Base-by-base conservation (phyloP, 2,797 vertebrate species). In the Helarctos malayanus region DNA sequence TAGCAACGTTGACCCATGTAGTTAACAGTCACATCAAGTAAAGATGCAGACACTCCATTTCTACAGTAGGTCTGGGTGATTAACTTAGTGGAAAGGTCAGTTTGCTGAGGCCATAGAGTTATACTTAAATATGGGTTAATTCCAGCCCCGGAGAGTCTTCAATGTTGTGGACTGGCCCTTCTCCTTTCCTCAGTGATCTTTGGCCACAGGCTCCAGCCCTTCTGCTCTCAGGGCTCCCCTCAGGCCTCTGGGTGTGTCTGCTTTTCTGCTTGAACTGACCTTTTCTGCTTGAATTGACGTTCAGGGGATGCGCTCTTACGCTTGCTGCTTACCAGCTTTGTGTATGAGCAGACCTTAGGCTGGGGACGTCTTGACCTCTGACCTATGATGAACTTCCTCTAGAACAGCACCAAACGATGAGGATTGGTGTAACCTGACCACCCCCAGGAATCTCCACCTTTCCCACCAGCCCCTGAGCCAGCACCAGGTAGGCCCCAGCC, bases 241-340 rank as follows among this genome's bases (percentile, higher is more conserved):
- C 0, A 2, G 59, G 0, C 23, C 6, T 23, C 29, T 5, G 2
- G 15, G 2, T 5, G 0, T 21, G 5, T 38, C 57, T 69, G 47
- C 49, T 38, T 32, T 78, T 35, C 47, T 27, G 59, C 27, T 45
- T 54, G 45, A 15, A 23, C 41, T 41, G 41, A 41, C 41, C 49
- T 38, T 32, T 78, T 35, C 47, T 32, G 57, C 32, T 41, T 52
- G 49, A 13, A 21, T 6, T 7, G 11, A 25, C 52, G 35, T 29
- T 63, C 81, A 32, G 1, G 32, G 52, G n/a, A 41, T 6, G 1
- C 52, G 16, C 13, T 71, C 7, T 19, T 15, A 49, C 35, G 8
- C 25, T 49, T 7, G 14, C 8, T 81, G 54, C n/a, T 81, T 61
- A 2, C 41, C 63, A 78, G 13, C 2, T 4, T 11, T 49, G 6